Conservation (phyloP, 2,888 invertebrate genomes). For the Nomada lathburiana region DNA sequence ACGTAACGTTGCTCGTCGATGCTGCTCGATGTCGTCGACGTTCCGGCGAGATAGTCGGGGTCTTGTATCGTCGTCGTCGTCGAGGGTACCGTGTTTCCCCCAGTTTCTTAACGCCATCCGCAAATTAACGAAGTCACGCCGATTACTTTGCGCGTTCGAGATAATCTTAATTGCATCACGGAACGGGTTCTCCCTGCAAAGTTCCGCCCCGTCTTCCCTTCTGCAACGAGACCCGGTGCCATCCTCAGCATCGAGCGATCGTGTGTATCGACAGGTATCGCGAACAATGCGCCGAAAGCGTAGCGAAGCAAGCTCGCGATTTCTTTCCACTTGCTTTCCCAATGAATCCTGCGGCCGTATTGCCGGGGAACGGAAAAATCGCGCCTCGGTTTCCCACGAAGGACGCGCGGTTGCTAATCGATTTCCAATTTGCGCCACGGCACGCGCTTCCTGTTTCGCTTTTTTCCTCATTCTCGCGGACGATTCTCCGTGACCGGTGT, state of each 20-base stretch:
- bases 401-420: conserved; percentile 40
- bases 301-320: background rate
- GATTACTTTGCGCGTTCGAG: conserved; percentile 38
- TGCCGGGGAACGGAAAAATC: background rate
- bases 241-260: background rate
- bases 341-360: too few species aligned
- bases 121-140: conserved; percentile 54
- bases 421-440: conserved; percentile 71
- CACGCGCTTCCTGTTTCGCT: conserved; percentile 56
- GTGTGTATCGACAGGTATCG: background rate
- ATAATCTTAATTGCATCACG: conserved; percentile 50
- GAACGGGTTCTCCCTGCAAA: background rate
- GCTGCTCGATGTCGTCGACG: conserved; percentile 16
- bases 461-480: conserved; percentile 52
- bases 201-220: background rate
- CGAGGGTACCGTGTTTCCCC: background rate
- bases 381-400: background rate
- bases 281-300: background rate
- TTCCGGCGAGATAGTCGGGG: background rate
- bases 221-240: background rate
- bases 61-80: conserved; percentile 6
- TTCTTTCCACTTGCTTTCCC: background rate
- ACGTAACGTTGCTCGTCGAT: conserved; percentile 55
- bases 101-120: conserved; percentile 19
- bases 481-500: conserved; percentile 56